Conservation (phyloP, 1,140 invertebrate species). For the Cydia splendana region DNA sequence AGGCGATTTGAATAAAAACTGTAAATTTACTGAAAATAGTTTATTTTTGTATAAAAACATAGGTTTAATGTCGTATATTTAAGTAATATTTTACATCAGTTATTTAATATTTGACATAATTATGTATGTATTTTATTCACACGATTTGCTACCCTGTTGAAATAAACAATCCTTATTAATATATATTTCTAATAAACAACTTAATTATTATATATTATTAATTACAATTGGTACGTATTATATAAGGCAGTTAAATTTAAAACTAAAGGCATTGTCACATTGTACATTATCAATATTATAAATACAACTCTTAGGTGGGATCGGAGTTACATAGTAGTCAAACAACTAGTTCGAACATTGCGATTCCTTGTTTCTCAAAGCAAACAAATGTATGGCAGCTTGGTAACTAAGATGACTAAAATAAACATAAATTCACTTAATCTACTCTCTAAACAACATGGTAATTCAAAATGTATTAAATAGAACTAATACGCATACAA, state of each 20-base stretch:
- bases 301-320: slow-evolving; percentile 11
- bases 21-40: slow-evolving; percentile 6
- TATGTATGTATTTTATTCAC: not conserved
- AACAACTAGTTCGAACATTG: not conserved
- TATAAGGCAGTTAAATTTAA: not conserved
- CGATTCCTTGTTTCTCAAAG: not conserved
- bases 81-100: not conserved
- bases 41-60: slow-evolving; percentile 30
- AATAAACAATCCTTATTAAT: not conserved
- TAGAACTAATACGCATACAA: not conserved
- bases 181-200: not conserved
- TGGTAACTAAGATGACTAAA: not conserved
- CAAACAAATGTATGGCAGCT: not conserved
- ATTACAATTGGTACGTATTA: not conserved
- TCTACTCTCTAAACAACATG: not conserved
- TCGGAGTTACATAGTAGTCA: not conserved
- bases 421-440: not conserved
- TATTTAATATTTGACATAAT: not conserved
- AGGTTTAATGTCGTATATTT: not conserved
- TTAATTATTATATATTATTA: not conserved
- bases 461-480: not conserved
- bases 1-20: not conserved
- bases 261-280: not conserved
- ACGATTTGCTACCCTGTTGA: slow-evolving; percentile 26
- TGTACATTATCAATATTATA: not conserved